Evolutionary conservation across 1,140 invertebrate genomes (phyloP).

Genomic region (Capitella teleta): DNA sequence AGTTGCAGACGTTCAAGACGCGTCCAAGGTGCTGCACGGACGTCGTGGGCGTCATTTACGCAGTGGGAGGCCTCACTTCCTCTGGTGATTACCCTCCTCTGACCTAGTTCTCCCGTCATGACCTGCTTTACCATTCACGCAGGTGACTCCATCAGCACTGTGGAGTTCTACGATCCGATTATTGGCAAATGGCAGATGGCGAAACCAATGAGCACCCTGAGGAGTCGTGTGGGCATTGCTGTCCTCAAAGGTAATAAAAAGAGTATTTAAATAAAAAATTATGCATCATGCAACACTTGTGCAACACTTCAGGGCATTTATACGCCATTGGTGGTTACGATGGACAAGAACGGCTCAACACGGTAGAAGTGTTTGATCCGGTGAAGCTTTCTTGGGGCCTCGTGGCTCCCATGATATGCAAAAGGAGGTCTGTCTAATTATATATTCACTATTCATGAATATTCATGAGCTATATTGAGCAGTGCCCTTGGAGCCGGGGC

Average conservation of each 20-base stretch:
- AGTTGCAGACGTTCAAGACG: slow-evolving; percentile 62
- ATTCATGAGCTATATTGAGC: too few species aligned
- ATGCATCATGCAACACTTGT: slow-evolving; percentile 13
- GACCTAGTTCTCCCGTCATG: not conserved
- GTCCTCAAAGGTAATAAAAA: slow-evolving; percentile 47
- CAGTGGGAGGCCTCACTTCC: slow-evolving; percentile 75
- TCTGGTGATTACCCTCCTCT: slow-evolving; percentile 47
- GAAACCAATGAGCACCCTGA: slow-evolving; percentile 72
- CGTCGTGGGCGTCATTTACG: slow-evolving; percentile 67
- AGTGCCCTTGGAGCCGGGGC: slow-evolving; percentile 78
- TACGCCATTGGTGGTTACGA: slow-evolving; percentile 60
- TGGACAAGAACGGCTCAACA: slow-evolving; percentile 65
- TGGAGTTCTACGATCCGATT: slow-evolving; percentile 73
- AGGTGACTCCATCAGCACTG: slow-evolving; percentile 74
- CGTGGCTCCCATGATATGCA: slow-evolving; percentile 70
- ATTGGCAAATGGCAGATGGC: slow-evolving; percentile 62
- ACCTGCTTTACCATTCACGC: slow-evolving; percentile 14
- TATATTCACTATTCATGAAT: slow-evolving; percentile 3
- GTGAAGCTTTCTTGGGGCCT: slow-evolving; percentile 60
- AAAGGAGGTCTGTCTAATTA: slow-evolving; percentile 52
- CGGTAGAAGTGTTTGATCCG: slow-evolving; percentile 80
- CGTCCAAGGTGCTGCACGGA: slow-evolving; percentile 65
- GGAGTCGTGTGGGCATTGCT: slow-evolving; percentile 73
- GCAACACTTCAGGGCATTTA: slow-evolving; percentile 22
- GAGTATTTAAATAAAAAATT: too few species aligned